phyloP scores from a whole-genome alignment of 2,113 vertebrate genomes.

The Cyanistes caeruleus region DNA sequence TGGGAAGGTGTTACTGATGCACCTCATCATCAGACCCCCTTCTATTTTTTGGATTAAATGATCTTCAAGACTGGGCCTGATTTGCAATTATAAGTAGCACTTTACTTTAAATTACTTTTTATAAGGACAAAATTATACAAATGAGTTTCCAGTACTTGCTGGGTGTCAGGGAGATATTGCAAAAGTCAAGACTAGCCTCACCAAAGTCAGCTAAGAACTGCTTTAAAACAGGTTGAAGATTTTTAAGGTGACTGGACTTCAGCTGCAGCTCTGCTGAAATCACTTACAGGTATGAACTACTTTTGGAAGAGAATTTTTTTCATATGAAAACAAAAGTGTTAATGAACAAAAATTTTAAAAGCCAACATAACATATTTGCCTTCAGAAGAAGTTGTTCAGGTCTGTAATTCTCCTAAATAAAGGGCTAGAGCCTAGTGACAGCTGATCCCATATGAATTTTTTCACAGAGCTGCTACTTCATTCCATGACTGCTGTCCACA shows the following conservation, averaged over 20 bases:
- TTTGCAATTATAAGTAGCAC: background rate
- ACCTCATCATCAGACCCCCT: background rate
- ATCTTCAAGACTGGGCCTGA: background rate
- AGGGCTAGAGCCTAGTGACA: background rate
- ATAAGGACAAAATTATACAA: background rate
- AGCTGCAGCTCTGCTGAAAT: background rate
- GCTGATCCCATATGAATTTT: background rate
- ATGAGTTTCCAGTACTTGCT: background rate
- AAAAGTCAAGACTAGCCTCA: background rate
- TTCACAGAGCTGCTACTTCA: background rate
- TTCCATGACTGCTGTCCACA: background rate
- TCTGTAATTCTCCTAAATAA: background rate
- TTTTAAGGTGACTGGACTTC: background rate
- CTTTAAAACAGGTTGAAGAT: background rate
- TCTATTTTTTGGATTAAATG: accelerated
- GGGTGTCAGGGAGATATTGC: background rate
- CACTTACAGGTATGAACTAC: background rate
- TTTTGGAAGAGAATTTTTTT: background rate
- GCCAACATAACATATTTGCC: background rate
- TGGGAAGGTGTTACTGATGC: background rate
- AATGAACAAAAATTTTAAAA: background rate
- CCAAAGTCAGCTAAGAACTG: background rate
- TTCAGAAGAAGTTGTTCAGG: background rate
- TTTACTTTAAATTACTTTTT: background rate
- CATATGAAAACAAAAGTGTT: background rate